Evolutionary conservation across 2,797 vertebrate genomes (phyloP), one percentile per base, ranked within the genome.

Genomic region (Novumbra hubbsi): DNA sequence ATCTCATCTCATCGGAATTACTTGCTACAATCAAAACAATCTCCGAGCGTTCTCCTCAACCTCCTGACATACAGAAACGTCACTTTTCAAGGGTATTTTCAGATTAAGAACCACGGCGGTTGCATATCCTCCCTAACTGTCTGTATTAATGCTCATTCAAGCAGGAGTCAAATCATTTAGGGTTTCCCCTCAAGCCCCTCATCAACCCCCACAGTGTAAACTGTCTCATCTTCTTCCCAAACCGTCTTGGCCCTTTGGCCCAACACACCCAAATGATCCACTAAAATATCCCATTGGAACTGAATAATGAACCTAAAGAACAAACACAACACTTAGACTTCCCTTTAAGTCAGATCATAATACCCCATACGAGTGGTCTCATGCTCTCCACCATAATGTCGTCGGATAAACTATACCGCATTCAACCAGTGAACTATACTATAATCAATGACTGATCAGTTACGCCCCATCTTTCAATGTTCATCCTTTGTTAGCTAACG

Each of bases 141-240:
- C 79, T 69, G 86, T 66, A 72, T 86, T 90, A 89, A 91, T 86
- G 90, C 83, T 88, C 90, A 92, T 85, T 83, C 90, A 87, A 88
- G 90, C 91, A 90, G 86, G 90, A 91, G 90, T 90, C 89, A 89
- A 90, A 89, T 92, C 91, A 91, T 92, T 92, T 92, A 92, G 89
- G 81, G 78, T 78, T 88, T 85, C 88, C 85, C 89, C 90, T 91
- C 80, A 87, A 92, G 90, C 89, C 85, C 76, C 90, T 91, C 87
- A 90, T 92, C 91, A 92, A 91, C 90, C 90, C 88, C 84, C 84
- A 89, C 90, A 89, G 89, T 92, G 90, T 92, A 89, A 92, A 89
- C 85, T 85, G 90, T 91, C 90, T 92, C 89, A 92, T 92, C 91
- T 90, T 90, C 83, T 77, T 86, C 89, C 82, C 81, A 83, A 80